Evolutionary conservation across 1,140 invertebrate species (phyloP).

Genomic region (Lerema accius): DNA sequence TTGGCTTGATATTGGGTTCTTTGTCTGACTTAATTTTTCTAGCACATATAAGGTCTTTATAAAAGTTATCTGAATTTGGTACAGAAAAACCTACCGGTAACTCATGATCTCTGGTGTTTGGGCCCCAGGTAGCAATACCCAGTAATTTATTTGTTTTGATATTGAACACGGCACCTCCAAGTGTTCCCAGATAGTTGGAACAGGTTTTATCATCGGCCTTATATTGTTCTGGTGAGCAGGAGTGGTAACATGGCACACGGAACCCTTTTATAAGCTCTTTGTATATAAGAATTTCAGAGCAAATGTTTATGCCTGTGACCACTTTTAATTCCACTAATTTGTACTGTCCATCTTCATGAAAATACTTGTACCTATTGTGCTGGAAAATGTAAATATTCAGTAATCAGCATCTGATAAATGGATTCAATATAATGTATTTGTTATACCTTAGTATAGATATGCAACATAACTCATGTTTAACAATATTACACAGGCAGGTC

Average conservation of each 20-base stretch:
- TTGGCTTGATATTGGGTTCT: constrained; percentile 1
- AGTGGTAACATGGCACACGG: constrained; percentile 57
- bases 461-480: too few species aligned
- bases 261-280: constrained; percentile 39
- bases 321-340: constrained; percentile 46
- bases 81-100: constrained; percentile 60
- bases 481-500: too few species aligned
- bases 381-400: too few species aligned
- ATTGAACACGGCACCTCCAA: constrained; percentile 51
- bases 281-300: constrained; percentile 42
- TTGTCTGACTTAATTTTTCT: constrained; percentile 45
- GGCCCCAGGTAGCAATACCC: constrained; percentile 60
- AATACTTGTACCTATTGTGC: background rate
- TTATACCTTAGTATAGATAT: too few species aligned
- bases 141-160: constrained; percentile 45
- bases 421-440: too few species aligned
- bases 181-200: constrained; percentile 47
- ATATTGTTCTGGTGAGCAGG: constrained; percentile 47
- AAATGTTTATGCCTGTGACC: constrained; percentile 46
- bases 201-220: constrained; percentile 32
- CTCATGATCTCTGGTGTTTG: constrained; percentile 33
- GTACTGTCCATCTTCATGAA: constrained; percentile 27
- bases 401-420: too few species aligned
- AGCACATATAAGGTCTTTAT: constrained; percentile 50
- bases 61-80: constrained; percentile 53